Evolutionary conservation across 2,797 vertebrate genomes (phyloP).

Genomic region (Podarcis siculus): DNA sequence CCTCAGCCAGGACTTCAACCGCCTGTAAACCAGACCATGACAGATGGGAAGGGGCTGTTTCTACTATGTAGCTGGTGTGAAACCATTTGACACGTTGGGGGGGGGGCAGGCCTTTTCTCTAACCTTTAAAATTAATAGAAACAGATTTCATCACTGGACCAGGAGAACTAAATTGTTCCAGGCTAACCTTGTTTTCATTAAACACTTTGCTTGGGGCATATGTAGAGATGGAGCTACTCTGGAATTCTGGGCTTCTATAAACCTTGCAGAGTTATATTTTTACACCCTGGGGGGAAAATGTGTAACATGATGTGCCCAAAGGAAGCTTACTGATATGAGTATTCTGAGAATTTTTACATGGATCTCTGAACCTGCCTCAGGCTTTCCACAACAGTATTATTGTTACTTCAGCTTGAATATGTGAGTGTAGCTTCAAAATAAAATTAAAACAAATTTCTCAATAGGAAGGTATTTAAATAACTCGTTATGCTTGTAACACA

Average conservation of each 20-base stretch:
- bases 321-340: background rate
- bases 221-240: background rate
- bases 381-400: background rate
- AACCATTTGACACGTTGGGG: background rate
- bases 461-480: background rate
- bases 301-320: background rate
- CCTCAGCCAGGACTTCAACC: no score
- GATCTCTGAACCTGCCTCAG: background rate
- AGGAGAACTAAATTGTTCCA: background rate
- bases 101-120: background rate
- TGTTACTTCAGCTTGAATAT: background rate
- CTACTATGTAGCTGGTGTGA: background rate
- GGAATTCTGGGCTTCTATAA: background rate
- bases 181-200: background rate
- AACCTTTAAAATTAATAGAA: background rate
- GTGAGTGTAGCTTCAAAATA: background rate
- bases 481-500: no score
- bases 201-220: background rate
- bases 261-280: background rate
- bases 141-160: background rate
- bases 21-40: no score
- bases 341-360: background rate
- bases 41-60: background rate
- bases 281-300: background rate
- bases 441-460: background rate